phyloP scores from a whole-genome alignment of 2,797 vertebrate genomes.

The Ctenopoma kingsleyae region DNA sequence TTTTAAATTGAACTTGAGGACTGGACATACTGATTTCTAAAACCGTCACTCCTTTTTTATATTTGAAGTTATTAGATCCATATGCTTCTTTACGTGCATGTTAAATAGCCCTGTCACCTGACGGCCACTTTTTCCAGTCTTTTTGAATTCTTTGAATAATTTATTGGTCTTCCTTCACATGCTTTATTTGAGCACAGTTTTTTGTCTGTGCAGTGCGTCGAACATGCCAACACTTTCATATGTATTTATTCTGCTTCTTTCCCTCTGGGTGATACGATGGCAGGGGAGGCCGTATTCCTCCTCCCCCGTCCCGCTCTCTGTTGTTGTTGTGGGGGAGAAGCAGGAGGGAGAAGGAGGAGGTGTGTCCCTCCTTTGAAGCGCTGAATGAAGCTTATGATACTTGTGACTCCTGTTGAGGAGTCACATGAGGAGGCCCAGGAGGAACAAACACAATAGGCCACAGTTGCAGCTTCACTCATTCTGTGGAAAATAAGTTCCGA shows the following conservation, averaged over 20 bases:
- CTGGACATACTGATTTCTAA: no score
- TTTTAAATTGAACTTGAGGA: no score
- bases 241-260: not conserved
- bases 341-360: not conserved
- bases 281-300: conserved; percentile 62
- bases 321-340: not conserved
- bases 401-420: conserved; percentile 92
- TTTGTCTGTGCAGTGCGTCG: no score
- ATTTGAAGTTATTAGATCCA: no score
- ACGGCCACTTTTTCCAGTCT: no score
- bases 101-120: no score
- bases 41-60: no score
- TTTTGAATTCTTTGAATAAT: no score
- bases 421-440: conserved; percentile 91
- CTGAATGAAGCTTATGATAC: conserved; percentile 86
- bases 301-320: conserved; percentile 25
- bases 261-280: not conserved
- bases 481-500: conserved; percentile 87
- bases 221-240: not conserved
- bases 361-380: conserved; percentile 83
- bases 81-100: no score
- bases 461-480: conserved; percentile 84
- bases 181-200: no score
- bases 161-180: no score
- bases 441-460: conserved; percentile 87